Conservation (phyloP, 2,797 vertebrate genomes). For the Microchirus variegatus region DNA sequence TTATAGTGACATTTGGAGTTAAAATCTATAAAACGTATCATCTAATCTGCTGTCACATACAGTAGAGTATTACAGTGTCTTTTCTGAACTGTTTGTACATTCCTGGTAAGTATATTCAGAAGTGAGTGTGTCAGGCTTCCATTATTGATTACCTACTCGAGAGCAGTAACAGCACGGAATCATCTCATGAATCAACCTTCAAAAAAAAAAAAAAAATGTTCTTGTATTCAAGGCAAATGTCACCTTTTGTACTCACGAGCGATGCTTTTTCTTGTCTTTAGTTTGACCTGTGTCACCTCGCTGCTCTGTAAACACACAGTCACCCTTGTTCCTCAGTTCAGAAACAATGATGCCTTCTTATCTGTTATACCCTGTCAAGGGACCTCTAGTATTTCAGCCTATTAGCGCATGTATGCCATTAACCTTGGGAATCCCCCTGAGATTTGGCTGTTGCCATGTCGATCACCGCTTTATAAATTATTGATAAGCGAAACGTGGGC, state of each 20-base stretch:
- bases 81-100: conserved; percentile 1
- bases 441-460: conserved; percentile 34
- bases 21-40: too few species aligned
- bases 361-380: conserved; percentile 71
- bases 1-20: too few species aligned
- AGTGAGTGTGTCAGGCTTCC: conserved; percentile 23
- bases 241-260: conserved; percentile 1
- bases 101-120: conserved; percentile 16
- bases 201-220: background rate
- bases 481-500: conserved; percentile 61
- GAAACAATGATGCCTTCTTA: conserved; percentile 61
- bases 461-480: conserved; percentile 68
- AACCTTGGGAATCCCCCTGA: conserved; percentile 71
- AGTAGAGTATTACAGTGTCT: background rate
- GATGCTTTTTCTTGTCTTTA: conserved; percentile 2
- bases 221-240: conserved; percentile 17
- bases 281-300: conserved; percentile 3
- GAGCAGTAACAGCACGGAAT: conserved; percentile 18
- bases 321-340: conserved; percentile 19
- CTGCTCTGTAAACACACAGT: background rate
- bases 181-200: conserved; percentile 17
- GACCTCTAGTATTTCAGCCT: conserved; percentile 73
- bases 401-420: conserved; percentile 76
- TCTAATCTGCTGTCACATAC: conserved; percentile 11
- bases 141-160: conserved; percentile 50